Conservation (phyloP, 2,113 vertebrate species). For the Sinocyclocheilus anshuiensis region DNA sequence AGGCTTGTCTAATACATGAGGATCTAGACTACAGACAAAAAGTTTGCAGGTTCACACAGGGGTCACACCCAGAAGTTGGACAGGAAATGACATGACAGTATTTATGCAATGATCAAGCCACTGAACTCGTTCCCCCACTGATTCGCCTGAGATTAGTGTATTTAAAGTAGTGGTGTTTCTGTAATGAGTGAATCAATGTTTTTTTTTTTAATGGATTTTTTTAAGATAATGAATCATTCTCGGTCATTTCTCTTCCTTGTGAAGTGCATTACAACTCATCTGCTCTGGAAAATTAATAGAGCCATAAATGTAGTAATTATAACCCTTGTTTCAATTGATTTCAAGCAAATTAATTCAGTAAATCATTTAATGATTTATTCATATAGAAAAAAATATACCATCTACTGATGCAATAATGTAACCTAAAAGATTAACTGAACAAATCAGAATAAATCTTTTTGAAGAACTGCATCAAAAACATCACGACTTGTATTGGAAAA, state of each 20-base stretch:
- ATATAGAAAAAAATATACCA: too few relatives aligned
- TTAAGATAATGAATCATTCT: neutral
- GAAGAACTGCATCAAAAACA: neutral
- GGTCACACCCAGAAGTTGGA: neutral
- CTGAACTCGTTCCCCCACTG: neutral
- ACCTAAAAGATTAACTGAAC: neutral
- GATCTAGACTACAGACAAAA: neutral
- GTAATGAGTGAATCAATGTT: neutral
- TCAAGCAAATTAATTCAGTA: neutral
- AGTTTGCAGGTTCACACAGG: neutral
- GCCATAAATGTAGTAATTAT: neutral
- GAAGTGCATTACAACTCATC: neutral
- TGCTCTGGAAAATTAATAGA: neutral
- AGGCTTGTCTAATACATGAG: neutral
- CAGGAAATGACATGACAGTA: neutral
- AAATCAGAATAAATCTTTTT: neutral
- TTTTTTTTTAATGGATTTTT: neutral
- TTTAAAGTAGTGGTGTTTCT: too few relatives aligned
- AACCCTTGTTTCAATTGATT: neutral
- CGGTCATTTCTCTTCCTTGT: neutral
- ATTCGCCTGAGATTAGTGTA: neutral
- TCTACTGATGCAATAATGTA: neutral
- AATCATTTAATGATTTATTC: neutral
- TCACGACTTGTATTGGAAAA: constrained; percentile 3
- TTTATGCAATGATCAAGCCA: neutral